Evolutionary conservation across 2,113 vertebrate species (phyloP).

Genomic region (Oncorhynchus tshawytscha): DNA sequence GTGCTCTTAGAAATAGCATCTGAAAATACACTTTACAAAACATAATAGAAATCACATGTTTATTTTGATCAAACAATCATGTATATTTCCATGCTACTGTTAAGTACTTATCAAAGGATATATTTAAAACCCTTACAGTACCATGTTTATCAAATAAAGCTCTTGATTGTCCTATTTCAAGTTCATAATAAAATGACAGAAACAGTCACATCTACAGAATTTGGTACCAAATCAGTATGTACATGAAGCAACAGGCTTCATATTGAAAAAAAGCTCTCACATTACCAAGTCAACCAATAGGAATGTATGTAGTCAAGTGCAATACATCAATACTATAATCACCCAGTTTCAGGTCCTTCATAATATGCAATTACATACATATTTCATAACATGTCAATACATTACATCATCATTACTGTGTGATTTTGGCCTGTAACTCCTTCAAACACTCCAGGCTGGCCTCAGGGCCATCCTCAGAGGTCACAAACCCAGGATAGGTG

Average conservation of each 20-base stretch:
- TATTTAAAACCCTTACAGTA: too few relatives aligned
- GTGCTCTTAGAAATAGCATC: too few relatives aligned
- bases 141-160: too few relatives aligned
- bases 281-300: not conserved
- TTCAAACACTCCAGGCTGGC: constrained; percentile 53
- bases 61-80: too few relatives aligned
- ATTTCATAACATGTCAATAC: not conserved
- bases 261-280: not conserved
- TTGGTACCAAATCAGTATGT: too few relatives aligned
- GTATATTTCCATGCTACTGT: too few relatives aligned
- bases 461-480: constrained; percentile 68
- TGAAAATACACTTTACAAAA: too few relatives aligned
- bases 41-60: too few relatives aligned
- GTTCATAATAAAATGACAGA: too few relatives aligned
- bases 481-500: constrained; percentile 72
- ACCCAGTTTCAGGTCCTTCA: not conserved
- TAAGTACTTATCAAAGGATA: too few relatives aligned
- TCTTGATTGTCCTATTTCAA: too few relatives aligned
- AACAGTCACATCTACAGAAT: too few relatives aligned
- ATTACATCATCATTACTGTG: constrained; percentile 5
- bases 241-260: not conserved
- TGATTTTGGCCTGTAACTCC: constrained; percentile 52
- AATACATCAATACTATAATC: constrained; percentile 10
- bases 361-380: not conserved
- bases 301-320: not conserved